These are phyloP conservation scores for Pandemis cinnamomeana DNA, from an alignment of 2,888 invertebrate genomes.

Conservation along the genomic window DNA sequence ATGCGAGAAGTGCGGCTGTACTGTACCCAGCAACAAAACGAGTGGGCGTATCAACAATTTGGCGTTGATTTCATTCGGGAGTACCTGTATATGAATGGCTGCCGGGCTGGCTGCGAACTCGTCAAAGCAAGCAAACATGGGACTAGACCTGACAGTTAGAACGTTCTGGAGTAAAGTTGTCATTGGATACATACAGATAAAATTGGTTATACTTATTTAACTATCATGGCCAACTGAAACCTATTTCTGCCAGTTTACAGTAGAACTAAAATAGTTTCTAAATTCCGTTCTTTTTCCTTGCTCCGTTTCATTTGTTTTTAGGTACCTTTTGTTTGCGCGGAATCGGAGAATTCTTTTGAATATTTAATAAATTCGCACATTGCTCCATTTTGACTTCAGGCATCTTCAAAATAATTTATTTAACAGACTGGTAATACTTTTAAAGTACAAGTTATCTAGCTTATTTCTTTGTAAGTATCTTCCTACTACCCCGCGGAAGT, in stretches of 20 bases:
- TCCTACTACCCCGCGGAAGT: background rate
- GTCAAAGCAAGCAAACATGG: constrained; percentile 61
- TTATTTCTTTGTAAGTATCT: background rate
- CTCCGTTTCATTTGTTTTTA: background rate
- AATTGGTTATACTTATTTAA: constrained; percentile 64
- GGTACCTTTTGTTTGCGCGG: constrained; percentile 4
- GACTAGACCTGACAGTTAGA: constrained; percentile 55
- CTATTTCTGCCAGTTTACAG: background rate
- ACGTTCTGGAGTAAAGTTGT: constrained; percentile 36
- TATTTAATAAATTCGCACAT: background rate
- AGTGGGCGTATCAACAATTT: constrained; percentile 45
- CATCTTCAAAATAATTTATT: background rate
- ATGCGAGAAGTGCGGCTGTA: constrained; percentile 33
- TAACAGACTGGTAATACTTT: background rate
- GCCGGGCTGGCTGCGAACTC: constrained; percentile 42
- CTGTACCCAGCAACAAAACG: constrained; percentile 37
- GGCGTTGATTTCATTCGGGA: constrained; percentile 49
- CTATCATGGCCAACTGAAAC: constrained; percentile 48
- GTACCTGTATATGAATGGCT: constrained; percentile 48
- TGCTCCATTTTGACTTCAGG: background rate
- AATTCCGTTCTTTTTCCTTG: background rate
- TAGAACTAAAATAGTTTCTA: background rate
- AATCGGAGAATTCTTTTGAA: background rate
- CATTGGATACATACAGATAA: constrained; percentile 51
- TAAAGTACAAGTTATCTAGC: background rate